These are phyloP conservation scores for Nansenia antarctica DNA, from an alignment of 2,113 vertebrate species.

Conservation along the genomic window DNA sequence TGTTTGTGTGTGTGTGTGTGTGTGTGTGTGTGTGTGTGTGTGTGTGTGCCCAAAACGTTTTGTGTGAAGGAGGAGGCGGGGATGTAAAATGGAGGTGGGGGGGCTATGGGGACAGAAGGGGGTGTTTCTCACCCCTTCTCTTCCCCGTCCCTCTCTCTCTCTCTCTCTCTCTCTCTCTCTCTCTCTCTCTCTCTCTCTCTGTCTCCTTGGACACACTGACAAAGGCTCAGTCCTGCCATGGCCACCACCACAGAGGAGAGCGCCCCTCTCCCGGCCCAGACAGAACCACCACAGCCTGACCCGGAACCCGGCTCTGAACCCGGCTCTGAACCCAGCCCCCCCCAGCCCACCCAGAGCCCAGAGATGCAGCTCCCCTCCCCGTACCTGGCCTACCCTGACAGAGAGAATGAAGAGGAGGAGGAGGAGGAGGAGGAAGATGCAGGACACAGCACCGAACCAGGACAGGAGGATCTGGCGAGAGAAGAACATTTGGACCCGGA, in stretches of 20 bases:
- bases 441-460: constrained; percentile 20
- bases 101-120: constrained; percentile 45
- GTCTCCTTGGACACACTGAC: constrained; percentile 66
- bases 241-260: constrained; percentile 64
- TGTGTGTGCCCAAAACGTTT: too few species aligned
- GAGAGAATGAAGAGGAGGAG: constrained; percentile 59
- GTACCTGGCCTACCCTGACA: background rate
- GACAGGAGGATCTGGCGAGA: constrained; percentile 29
- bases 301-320: constrained; percentile 26
- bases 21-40: constrained; percentile 9
- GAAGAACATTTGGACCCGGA: constrained; percentile 61
- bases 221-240: constrained; percentile 69
- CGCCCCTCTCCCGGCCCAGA: constrained; percentile 38
- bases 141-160: too few species aligned
- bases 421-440: constrained; percentile 47
- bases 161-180: constrained; percentile 31
- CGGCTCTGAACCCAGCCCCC: constrained; percentile 12
- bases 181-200: constrained; percentile 18
- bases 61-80: constrained; percentile 12
- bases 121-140: constrained; percentile 45
- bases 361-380: background rate
- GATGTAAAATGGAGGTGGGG: constrained; percentile 37
- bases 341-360: constrained; percentile 40
- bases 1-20: constrained; percentile 11
- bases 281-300: constrained; percentile 54